These are phyloP conservation scores for Corella eumyota DNA, from an alignment of 23 tunicate genomes.

Conservation along the genomic window DNA sequence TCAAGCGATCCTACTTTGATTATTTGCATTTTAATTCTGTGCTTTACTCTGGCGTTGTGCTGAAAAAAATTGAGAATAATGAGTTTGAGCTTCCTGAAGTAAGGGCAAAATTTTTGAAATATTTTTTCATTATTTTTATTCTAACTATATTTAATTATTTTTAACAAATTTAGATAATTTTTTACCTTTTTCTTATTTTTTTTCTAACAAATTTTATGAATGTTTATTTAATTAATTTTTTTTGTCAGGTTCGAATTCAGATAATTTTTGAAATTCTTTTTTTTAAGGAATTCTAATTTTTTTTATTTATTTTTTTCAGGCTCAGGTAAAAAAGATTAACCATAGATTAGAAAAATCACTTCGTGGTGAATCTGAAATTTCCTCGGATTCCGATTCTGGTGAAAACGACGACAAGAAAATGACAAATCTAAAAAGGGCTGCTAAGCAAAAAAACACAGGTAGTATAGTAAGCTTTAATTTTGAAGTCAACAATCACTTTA, in stretches of 20 bases:
- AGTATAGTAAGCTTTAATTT: too few relatives aligned
- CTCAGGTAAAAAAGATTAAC: conserved; percentile 55
- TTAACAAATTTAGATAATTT: too few relatives aligned
- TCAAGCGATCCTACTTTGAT: conserved; percentile 79
- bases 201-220: too few relatives aligned
- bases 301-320: too few relatives aligned
- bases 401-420: conserved; percentile 57
- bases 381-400: conserved; percentile 62
- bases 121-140: background rate
- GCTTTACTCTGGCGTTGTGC: conserved; percentile 58
- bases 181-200: too few relatives aligned
- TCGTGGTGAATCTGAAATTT: conserved; percentile 68
- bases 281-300: too few relatives aligned
- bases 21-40: conserved; percentile 78
- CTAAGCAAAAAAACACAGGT: conserved; percentile 40
- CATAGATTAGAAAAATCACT: conserved; percentile 81
- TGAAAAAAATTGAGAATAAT: conserved; percentile 55
- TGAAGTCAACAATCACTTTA: too few relatives aligned
- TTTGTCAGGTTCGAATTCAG: too few relatives aligned
- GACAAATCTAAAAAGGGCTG: conserved; percentile 55
- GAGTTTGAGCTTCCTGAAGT: conserved; percentile 57
- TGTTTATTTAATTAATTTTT: too few relatives aligned
- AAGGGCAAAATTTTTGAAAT: background rate
- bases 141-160: background rate
- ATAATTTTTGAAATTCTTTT: too few relatives aligned